Base-by-base conservation (phyloP, 2,888 invertebrate species). In the Vesta saturnalis region DNA sequence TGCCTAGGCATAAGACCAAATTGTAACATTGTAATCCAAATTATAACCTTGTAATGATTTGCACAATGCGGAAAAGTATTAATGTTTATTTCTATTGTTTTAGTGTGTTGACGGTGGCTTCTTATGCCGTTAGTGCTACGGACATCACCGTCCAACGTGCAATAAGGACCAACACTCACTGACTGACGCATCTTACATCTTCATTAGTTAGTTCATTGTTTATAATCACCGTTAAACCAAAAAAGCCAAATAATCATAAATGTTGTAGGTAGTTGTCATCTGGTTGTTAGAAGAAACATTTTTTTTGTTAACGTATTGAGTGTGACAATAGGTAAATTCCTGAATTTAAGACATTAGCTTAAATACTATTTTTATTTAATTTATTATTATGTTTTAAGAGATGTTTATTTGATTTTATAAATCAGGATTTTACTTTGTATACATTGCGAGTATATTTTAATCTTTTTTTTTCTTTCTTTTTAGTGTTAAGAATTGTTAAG, bases 21-120 rank as follows among this genome's bases (percentile, higher is more conserved):
- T 30, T 6, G 30, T 30, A 30, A 30, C 5, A 30, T 6, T 6
- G 30, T 30, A 30, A 5, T 6, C 30, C 6, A 58, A 6, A 21
- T 12, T 30, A 8, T 10, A 35, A 5, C 8, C 39, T 21, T 30
- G 39, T 46, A 46, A 46, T 46, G 3, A 46, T 8, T n/a, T 8
- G 3, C 12, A 12, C 15, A 46, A 46, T 8, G 10, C 12, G 4
- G 4, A 30, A 30, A 30, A 30, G 30, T 46, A 46, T 5, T 46
- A 46, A 46, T 46, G 4, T 46, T 6, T 46, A 52, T 18, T 52
- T 52, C 4, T 56, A 49, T 56, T 56, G 6, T 23, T 30, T 35
- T 73, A 84, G 84, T 84, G 80, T 84, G 83, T 84, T 84, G 84
- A 84, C 84, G 83, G 78, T 83, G 83, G 82, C 83, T 83, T 79